These are phyloP conservation scores for Heteromurus nitidus DNA, from an alignment of 2,888 invertebrate genomes.

Conservation along the genomic window DNA sequence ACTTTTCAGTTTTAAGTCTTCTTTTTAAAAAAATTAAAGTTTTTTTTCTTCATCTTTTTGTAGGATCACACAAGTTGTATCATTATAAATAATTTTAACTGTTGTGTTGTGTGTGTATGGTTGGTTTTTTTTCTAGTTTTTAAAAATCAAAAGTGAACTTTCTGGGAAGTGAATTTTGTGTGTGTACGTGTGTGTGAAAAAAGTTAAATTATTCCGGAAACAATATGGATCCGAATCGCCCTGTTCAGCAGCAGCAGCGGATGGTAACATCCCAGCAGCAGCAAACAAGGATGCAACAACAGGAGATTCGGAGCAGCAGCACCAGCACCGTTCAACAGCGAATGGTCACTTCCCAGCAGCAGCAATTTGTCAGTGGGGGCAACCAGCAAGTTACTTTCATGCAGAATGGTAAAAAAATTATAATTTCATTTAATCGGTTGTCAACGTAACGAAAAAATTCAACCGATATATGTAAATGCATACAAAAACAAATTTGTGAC, in stretches of 20 bases:
- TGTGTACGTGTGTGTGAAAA: neutral
- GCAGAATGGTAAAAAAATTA: conserved; percentile 22
- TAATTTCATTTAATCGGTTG: too few relatives aligned
- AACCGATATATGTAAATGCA: too few relatives aligned
- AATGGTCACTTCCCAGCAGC: conserved; percentile 1
- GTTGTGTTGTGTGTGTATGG: too few relatives aligned
- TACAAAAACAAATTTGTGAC: neutral
- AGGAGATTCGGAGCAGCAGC: neutral
- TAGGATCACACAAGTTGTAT: too few relatives aligned
- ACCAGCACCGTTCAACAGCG: neutral
- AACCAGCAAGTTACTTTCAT: conserved; percentile 29
- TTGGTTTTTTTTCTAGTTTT: neutral
- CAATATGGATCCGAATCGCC: conserved; percentile 13
- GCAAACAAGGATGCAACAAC: conserved; percentile 7
- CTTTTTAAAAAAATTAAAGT: too few relatives aligned
- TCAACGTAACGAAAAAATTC: too few relatives aligned
- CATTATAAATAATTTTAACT: too few relatives aligned
- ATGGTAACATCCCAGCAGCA: neutral
- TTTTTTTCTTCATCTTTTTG: neutral
- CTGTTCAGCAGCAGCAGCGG: neutral
- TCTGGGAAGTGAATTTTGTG: neutral
- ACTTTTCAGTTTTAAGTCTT: neutral
- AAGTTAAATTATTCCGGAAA: too few relatives aligned
- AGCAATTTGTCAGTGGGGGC: conserved; percentile 20
- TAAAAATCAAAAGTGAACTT: neutral